phyloP scores from a whole-genome alignment of 2,113 vertebrate species.

The Mastomys coucha region DNA sequence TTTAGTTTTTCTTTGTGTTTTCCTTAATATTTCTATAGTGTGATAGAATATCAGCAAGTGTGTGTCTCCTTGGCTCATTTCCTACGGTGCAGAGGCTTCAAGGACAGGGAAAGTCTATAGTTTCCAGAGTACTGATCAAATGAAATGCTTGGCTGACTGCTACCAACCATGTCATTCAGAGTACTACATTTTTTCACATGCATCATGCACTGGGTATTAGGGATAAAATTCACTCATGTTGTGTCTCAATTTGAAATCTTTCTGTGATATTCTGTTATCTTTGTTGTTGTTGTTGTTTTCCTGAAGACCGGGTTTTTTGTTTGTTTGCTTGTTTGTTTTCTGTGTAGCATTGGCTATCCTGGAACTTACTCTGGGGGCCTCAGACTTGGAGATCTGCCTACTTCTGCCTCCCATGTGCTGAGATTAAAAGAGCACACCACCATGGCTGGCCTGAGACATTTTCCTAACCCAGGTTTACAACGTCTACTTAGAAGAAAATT shows the following conservation, averaged over 20 bases:
- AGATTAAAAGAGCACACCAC: not conserved
- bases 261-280: not conserved
- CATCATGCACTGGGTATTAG: not conserved
- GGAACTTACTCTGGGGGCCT: not conserved
- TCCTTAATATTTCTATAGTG: not conserved
- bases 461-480: not conserved
- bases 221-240: not conserved
- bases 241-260: not conserved
- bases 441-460: not conserved
- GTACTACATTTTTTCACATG: conserved; percentile 49
- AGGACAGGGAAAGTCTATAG: conserved; percentile 50
- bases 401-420: not conserved
- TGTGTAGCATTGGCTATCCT: not conserved
- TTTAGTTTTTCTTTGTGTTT: conserved; percentile 13
- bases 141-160: conserved; percentile 53
- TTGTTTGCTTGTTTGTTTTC: too few relatives aligned
- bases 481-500: conserved; percentile 9
- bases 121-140: conserved; percentile 47
- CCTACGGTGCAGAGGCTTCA: conserved; percentile 16
- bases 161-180: conserved; percentile 57
- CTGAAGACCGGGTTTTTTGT: too few relatives aligned
- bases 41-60: conserved; percentile 5
- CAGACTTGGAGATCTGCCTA: not conserved
- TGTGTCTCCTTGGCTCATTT: not conserved
- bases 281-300: fast-evolving